Percentiles rank a stretch among this genome's conserved stretches.
Evolutionary conservation across 2,888 invertebrate species (phyloP).

Genomic region (Chrysotoxum bicinctum): DNA sequence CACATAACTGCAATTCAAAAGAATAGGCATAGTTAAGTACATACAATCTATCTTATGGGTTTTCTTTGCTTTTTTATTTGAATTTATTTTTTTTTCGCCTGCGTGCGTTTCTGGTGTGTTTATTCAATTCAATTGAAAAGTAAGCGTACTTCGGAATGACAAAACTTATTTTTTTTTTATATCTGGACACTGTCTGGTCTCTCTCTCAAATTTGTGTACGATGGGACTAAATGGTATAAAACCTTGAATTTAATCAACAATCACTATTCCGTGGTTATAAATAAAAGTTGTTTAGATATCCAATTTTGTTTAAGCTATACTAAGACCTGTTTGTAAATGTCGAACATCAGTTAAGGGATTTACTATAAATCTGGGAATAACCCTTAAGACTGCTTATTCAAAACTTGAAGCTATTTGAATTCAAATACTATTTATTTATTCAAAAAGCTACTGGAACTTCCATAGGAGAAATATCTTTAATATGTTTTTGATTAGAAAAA

Average conservation of each 20-base stretch:
- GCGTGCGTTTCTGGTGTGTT: constrained; percentile 45
- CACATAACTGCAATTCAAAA: background rate
- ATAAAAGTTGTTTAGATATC: too few species aligned
- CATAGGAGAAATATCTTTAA: too few species aligned
- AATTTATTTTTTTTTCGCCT: background rate
- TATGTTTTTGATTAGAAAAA: background rate
- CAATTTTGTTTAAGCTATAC: too few species aligned
- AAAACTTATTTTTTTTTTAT: constrained; percentile 23
- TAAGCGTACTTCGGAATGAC: constrained; percentile 51
- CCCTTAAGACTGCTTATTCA: too few species aligned
- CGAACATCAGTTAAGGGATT: too few species aligned
- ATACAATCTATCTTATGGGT: constrained; percentile 29
- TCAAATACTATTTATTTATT: too few species aligned
- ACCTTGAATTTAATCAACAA: background rate
- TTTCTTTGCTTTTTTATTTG: background rate
- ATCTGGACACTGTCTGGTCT: background rate
- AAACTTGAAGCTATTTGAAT: too few species aligned
- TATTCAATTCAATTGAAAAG: constrained; percentile 61
- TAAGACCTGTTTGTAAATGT: too few species aligned
- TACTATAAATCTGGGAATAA: too few species aligned
- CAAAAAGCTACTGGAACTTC: too few species aligned
- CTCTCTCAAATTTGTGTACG: background rate
- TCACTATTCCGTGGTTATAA: too few species aligned
- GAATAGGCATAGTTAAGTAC: background rate
- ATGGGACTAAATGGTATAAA: background rate